A percentile compares a stretch with the other conserved stretches of the same genome.
Conservation (phyloP, 2,797 vertebrate genomes). For the Glyptemys insculpta region DNA sequence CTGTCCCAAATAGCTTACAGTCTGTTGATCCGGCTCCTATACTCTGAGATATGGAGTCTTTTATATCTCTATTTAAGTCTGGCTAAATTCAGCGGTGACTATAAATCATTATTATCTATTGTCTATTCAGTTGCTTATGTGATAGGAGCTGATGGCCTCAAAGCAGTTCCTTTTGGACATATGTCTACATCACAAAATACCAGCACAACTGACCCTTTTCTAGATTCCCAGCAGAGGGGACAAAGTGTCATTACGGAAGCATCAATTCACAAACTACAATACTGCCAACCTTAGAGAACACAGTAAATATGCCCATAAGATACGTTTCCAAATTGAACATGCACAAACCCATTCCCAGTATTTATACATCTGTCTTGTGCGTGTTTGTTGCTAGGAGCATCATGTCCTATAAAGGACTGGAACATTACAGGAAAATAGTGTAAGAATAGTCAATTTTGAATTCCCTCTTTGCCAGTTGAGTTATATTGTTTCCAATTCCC, state of each 20-base stretch:
- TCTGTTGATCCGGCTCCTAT: too few relatives aligned
- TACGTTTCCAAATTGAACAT: too few relatives aligned
- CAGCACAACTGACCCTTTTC: not conserved
- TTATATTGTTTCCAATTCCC: not conserved
- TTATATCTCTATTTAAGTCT: not conserved
- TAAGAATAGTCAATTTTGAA: not conserved
- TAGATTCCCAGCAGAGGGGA: slow-evolving; percentile 3
- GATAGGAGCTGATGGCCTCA: not conserved
- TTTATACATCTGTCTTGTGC: too few relatives aligned
- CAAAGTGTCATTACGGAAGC: not conserved
- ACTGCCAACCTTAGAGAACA: not conserved
- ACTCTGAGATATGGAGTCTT: too few relatives aligned
- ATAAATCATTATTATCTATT: not conserved
- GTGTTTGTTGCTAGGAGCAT: not conserved
- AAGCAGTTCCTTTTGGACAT: not conserved
- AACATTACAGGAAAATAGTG: not conserved
- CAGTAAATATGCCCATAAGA: too few relatives aligned
- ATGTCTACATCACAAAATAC: not conserved
- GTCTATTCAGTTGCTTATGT: not conserved
- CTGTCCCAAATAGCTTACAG: too few relatives aligned
- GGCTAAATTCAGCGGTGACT: not conserved
- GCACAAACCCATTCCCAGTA: not conserved
- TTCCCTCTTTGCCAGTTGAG: not conserved
- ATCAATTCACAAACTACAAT: not conserved
- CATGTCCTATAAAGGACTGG: not conserved